Evolutionary conservation across 2,888 invertebrate species (phyloP), one percentile per base, ranked within the genome.

Genomic region (Odontomyia ornata): DNA sequence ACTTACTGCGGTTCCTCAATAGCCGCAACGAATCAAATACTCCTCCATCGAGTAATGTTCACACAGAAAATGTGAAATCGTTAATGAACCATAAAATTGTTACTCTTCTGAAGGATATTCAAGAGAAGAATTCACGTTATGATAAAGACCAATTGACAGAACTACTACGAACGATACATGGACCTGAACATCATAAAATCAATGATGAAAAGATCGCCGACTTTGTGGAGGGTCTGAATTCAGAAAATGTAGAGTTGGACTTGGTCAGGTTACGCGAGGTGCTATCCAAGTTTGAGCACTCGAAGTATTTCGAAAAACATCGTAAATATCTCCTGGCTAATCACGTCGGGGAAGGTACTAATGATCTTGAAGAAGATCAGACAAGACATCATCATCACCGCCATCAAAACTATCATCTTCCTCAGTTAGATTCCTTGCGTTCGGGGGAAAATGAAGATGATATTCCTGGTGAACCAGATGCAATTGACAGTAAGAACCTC

Each of bases 221-320:
- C 15, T 84, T 86, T 78, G 84, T 86, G 1, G 86, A 86, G 76
- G 84, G 83, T 69, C 82, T 85, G 1, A 84, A 83, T 64, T 79
- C 81, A 0, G 84, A 84, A 60, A 83, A 84, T 76, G 80, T 85
- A 21, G 84, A 86, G 76, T 79, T 86, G 23, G 84, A 86, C 78
- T 79, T 84, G 52, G 80, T 79, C 0, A 82, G 82, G 28, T 79
- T 87, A 15, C 83, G 84, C 25, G 84, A 85, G 18, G 83, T 85
- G 0, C 77, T 87, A 36, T 79, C 81, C 0, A 83, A 81, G 64
- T 85, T 84, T 77, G 84, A 84, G 76, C 75, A 80, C 21, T 78
- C 80, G 18, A 80, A 80, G 72, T 77, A 77, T 65, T 79, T 77
- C 18, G 78, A 79, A 28, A 77, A 79, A n/a, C 76, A 78, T 57